Conservation (phyloP, 2,113 vertebrate species). For the Chionis minor region DNA sequence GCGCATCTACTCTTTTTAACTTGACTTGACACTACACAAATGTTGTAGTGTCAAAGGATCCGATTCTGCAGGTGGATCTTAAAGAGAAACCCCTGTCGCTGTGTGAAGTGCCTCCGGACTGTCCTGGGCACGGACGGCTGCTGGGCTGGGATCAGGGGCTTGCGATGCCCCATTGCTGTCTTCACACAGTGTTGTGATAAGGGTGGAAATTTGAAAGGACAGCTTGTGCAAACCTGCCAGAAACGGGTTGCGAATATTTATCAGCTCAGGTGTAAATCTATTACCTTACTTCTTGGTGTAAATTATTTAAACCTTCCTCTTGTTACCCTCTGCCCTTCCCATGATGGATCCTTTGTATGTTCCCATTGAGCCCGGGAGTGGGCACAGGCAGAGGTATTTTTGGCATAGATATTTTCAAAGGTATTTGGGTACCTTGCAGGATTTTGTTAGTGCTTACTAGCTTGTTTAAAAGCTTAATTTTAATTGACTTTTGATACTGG, state of each 20-base stretch:
- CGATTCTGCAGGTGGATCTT: not conserved
- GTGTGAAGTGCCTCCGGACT: not conserved
- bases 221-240: not conserved
- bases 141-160: not conserved
- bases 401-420: not conserved
- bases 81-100: not conserved
- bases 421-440: not conserved
- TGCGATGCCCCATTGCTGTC: fast-evolving
- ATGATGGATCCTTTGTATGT: fast-evolving
- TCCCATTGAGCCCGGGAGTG: not conserved
- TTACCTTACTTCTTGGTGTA: not conserved
- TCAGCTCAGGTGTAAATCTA: not conserved
- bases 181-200: not conserved
- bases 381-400: not conserved
- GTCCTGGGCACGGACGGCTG: fast-evolving
- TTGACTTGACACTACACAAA: too few species aligned
- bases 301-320: not conserved
- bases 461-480: not conserved
- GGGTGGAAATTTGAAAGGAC: not conserved
- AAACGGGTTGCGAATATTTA: not conserved
- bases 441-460: not conserved
- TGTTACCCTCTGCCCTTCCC: not conserved
- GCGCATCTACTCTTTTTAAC: too few species aligned
- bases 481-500: not conserved
- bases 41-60: not conserved